These are phyloP conservation scores for Tonatia bakeri DNA, from an alignment of 2,113 vertebrate species.

Conservation along the genomic window DNA sequence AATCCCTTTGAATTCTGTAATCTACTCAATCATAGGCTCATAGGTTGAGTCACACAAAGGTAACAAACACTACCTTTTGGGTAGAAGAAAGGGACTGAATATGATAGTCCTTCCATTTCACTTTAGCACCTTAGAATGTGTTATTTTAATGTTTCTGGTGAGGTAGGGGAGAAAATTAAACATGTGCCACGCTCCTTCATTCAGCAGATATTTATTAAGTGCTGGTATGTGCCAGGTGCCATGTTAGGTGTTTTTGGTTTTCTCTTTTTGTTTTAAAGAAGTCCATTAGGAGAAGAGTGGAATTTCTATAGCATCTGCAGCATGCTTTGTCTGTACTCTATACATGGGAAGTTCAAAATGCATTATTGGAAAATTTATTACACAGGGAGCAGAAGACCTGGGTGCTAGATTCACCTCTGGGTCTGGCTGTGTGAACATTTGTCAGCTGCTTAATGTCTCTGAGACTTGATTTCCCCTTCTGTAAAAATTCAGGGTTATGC, in stretches of 20 bases:
- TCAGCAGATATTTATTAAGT: constrained; percentile 43
- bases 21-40: background rate
- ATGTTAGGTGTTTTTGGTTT: background rate
- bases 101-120: background rate
- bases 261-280: background rate
- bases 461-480: background rate
- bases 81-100: constrained; percentile 18
- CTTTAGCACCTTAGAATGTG: background rate
- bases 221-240: background rate
- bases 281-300: background rate
- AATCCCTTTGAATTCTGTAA: constrained; percentile 44
- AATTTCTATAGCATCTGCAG: background rate
- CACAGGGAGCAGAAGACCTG: background rate
- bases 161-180: background rate
- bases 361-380: background rate
- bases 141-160: constrained; percentile 18
- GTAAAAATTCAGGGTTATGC: background rate
- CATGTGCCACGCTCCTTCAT: background rate
- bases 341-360: background rate
- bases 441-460: background rate
- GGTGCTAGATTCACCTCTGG: background rate
- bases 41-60: constrained; percentile 39
- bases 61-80: background rate
- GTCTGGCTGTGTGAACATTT: background rate
- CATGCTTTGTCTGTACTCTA: background rate